Conservation (phyloP, 2,888 invertebrate species). For the Xestia ashworthii region DNA sequence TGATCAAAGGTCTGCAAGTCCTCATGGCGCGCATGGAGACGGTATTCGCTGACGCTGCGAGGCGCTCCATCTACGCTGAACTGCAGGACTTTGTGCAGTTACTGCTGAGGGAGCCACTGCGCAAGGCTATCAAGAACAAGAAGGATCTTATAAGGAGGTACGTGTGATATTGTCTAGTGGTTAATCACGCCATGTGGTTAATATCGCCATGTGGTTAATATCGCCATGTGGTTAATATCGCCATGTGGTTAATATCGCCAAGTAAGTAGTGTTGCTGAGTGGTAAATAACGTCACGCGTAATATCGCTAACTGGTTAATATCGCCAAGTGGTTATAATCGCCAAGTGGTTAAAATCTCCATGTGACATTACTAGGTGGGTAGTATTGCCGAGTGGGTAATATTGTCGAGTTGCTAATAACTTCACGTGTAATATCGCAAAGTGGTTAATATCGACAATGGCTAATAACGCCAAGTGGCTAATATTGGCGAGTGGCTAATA, state of each 20-base stretch:
- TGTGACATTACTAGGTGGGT: not conserved
- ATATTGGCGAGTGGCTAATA: too few species aligned
- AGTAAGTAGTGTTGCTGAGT: not conserved
- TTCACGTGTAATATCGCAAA: too few species aligned
- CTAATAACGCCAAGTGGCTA: too few species aligned
- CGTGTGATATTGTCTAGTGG: not conserved
- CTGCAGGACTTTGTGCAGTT: slow-evolving; percentile 99
- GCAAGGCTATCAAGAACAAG: slow-evolving; percentile 99
- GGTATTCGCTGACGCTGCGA: slow-evolving; percentile 91
- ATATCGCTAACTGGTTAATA: too few species aligned
- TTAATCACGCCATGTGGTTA: slow-evolving; percentile 90
- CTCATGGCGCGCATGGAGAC: slow-evolving; percentile 99
- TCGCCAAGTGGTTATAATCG: too few species aligned
- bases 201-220: slow-evolving; percentile 99
- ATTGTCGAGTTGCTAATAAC: too few species aligned
- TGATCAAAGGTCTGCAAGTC: slow-evolving; percentile 99
- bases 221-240: slow-evolving; percentile 84
- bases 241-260: not conserved
- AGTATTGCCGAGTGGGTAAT: too few species aligned
- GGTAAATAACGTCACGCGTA: not conserved
- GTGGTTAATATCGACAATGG: too few species aligned
- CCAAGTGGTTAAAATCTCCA: not conserved
- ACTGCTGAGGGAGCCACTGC: slow-evolving; percentile 96
- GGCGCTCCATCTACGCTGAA: slow-evolving; percentile 97
- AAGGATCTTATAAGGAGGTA: slow-evolving; percentile 97